A percentile compares a stretch with the other conserved stretches of the same genome.
Conservation (phyloP, 2,113 vertebrate species). For the Oenanthe oenanthe region DNA sequence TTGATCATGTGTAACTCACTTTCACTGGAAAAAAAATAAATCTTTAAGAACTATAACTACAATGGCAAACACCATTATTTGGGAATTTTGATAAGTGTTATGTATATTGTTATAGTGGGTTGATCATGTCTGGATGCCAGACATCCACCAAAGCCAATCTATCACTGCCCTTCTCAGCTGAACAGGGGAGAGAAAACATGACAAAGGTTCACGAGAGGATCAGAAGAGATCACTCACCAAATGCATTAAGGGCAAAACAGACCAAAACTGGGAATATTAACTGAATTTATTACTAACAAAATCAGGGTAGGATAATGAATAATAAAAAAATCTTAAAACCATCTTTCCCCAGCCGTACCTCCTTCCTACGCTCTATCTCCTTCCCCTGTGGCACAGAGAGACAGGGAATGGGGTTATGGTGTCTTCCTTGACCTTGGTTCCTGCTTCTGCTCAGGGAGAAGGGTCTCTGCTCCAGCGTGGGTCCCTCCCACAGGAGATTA, state of each 20-base stretch:
- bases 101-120: neutral
- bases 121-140: neutral
- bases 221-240: neutral
- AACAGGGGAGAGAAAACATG: neutral
- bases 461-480: neutral
- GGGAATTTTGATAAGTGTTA: neutral
- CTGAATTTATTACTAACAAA: neutral
- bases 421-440: accelerated
- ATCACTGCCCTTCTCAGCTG: neutral
- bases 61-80: neutral
- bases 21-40: neutral
- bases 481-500: neutral
- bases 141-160: neutral
- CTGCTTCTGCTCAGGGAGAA: neutral
- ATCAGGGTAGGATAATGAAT: neutral
- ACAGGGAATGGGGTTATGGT: neutral
- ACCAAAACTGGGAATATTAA: neutral
- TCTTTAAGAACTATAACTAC: neutral
- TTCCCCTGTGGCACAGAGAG: neutral
- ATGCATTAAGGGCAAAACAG: neutral
- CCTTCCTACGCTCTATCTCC: neutral
- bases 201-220: neutral
- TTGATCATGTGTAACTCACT: neutral
- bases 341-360: neutral
- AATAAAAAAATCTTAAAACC: neutral